A percentile compares a stretch with the other conserved stretches of the same genome.
Evolutionary conservation across 2,888 invertebrate species (phyloP).

Genomic region (Carpatolechia fugitivella): DNA sequence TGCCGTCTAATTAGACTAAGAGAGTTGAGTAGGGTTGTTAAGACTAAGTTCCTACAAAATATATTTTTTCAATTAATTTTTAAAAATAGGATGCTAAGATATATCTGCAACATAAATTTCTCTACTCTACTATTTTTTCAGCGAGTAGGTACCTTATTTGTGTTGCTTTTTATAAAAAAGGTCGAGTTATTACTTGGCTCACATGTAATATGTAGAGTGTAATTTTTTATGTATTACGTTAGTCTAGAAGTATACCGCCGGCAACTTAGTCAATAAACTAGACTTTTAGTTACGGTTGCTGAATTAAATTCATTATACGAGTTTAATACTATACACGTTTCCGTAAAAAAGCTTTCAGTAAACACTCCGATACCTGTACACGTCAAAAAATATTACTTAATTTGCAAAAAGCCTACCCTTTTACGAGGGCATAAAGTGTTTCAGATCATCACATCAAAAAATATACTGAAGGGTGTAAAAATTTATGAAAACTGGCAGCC

Average conservation of each 20-base stretch:
- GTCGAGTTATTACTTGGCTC: no score
- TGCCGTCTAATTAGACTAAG: constrained; percentile 9
- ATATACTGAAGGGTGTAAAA: background rate
- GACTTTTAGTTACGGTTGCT: background rate
- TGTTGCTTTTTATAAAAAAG: no score
- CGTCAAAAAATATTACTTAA: constrained; percentile 3
- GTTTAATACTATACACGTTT: background rate
- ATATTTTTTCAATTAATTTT: background rate
- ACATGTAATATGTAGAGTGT: no score
- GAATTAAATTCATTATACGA: no score
- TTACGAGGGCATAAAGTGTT: constrained; percentile 7
- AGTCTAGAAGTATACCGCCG: no score
- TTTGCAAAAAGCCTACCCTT: constrained; percentile 6
- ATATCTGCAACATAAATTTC: no score
- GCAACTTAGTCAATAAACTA: background rate
- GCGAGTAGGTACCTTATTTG: no score
- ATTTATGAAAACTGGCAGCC: constrained; percentile 1
- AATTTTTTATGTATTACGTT: no score
- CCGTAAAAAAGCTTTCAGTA: background rate
- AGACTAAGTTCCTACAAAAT: background rate
- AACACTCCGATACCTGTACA: background rate
- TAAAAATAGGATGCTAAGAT: no score
- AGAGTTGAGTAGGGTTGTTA: constrained; percentile 5
- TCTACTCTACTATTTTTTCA: no score
- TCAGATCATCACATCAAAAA: constrained; percentile 3